phyloP scores from a whole-genome alignment of 2,797 vertebrate genomes.

The Oophaga sylvatica region DNA sequence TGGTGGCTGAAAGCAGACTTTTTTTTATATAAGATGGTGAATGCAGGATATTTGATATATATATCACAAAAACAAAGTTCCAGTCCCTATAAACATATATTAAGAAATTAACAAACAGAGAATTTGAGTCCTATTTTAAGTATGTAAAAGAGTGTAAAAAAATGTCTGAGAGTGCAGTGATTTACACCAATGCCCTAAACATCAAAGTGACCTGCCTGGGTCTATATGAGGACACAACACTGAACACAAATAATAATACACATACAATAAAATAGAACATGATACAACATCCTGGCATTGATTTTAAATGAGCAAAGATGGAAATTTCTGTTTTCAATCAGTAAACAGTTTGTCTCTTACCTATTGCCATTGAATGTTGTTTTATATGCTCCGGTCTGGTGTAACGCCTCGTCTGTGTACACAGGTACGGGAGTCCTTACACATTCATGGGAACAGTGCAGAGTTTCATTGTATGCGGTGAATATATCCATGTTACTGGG shows the following conservation, averaged over 20 bases:
- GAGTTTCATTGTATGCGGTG: constrained; percentile 96
- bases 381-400: constrained; percentile 90
- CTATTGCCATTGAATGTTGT: constrained; percentile 95
- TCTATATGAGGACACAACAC: constrained; percentile 18
- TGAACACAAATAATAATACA: constrained; percentile 14
- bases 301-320: not conserved
- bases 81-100: not conserved
- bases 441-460: constrained; percentile 97
- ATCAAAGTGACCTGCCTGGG: not conserved
- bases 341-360: constrained; percentile 68
- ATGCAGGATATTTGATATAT: not conserved
- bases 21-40: not conserved
- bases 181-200: not conserved
- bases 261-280: not conserved
- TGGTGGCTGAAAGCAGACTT: too few relatives aligned
- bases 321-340: not conserved
- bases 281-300: not conserved
- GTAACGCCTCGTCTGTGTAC: constrained; percentile 91
- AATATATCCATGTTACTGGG: constrained; percentile 97
- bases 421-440: constrained; percentile 87
- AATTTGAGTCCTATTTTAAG: not conserved
- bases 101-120: not conserved
- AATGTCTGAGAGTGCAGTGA: not conserved
- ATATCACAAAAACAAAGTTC: not conserved
- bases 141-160: not conserved